Evolutionary conservation across 2,797 vertebrate species (phyloP).

Genomic region (Poeciliopsis paucimaculata): DNA sequence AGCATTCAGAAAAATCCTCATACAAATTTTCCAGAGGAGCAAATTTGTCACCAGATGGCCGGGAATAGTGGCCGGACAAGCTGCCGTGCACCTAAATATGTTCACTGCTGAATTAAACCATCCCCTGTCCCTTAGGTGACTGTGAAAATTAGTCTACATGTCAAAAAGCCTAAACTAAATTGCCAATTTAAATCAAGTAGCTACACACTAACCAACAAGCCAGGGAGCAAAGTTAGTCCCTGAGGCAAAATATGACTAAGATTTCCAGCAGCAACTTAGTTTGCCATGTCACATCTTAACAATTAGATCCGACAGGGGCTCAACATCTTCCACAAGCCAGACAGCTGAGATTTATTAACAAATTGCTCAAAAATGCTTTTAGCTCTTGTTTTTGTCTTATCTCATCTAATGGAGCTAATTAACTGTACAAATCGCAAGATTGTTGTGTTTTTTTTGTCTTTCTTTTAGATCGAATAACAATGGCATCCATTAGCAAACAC

Average conservation of each 20-base stretch:
- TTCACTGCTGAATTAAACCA: conserved; percentile 67
- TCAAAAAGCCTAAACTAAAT: conserved; percentile 66
- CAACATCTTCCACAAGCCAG: conserved; percentile 36
- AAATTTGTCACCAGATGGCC: conserved; percentile 72
- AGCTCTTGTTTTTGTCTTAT: conserved; percentile 13
- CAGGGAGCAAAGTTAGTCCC: conserved; percentile 49
- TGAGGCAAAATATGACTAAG: conserved; percentile 55
- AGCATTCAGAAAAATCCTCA: conserved; percentile 58
- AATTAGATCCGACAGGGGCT: conserved; percentile 49
- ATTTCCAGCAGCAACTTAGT: conserved; percentile 38
- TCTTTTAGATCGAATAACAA: conserved; percentile 49
- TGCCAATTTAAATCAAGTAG: conserved; percentile 71
- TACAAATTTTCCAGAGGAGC: conserved; percentile 53
- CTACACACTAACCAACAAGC: conserved; percentile 64
- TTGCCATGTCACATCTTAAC: conserved; percentile 32
- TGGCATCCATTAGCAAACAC: conserved; percentile 60
- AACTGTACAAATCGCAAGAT: conserved; percentile 11
- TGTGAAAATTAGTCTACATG: conserved; percentile 69
- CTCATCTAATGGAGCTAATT: conserved; percentile 12
- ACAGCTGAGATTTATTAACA: conserved; percentile 22
- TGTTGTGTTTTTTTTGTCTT: conserved; percentile 4
- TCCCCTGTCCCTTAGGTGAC: conserved; percentile 63
- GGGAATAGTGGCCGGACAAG: conserved; percentile 58
- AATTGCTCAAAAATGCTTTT: background rate
- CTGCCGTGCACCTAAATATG: conserved; percentile 68